Evolutionary conservation across 2,797 vertebrate genomes (phyloP), one percentile per base, ranked within the genome.

Genomic region (Anas capensis): DNA sequence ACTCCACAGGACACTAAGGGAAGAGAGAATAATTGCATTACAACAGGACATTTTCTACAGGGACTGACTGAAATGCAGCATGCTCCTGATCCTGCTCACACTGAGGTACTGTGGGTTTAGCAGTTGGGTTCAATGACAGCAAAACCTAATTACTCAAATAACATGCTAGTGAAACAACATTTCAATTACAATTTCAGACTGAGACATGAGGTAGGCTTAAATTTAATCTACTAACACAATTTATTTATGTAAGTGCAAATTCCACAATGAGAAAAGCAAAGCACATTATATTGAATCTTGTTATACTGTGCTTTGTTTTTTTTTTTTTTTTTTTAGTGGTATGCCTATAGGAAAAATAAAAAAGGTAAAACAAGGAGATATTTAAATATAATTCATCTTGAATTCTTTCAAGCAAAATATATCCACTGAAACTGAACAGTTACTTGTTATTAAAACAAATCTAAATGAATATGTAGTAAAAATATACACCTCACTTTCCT

Each of bases 1-100:
- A 82, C 51, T 93, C 88, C 88, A 71, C 75, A 93, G 92, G 91
- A 95, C 65, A 82, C 83, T 86, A 72, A 77, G 93, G 82, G 88
- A 88, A 91, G 68, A 93, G 73, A 88, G 81, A 93, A 84, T 86
- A 90, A 58, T 81, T 93, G 86, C 82, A 81, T 73, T 84, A 64
- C 58, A 88, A 86, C 27, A 49, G 58, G 33, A 57, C 17, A 2
- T 79, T 86, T 91, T 90, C 77, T 89, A 75, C 56, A 84, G 70
- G 48, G 82, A 75, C 66, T 33, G 54, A 23, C 40, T 60, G 77
- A 95, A 96, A 82, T 42, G 19, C 71, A 88, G 88, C 68, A 76
- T 49, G 56, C 71, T 40, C 65, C 86, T 2, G 2, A 73, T 91
- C 38, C 68, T 77, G 46, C 54, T 92, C 56, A n/a, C 11, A 27